phyloP scores from a whole-genome alignment of 2,797 vertebrate species.

The Labroides dimidiatus region DNA sequence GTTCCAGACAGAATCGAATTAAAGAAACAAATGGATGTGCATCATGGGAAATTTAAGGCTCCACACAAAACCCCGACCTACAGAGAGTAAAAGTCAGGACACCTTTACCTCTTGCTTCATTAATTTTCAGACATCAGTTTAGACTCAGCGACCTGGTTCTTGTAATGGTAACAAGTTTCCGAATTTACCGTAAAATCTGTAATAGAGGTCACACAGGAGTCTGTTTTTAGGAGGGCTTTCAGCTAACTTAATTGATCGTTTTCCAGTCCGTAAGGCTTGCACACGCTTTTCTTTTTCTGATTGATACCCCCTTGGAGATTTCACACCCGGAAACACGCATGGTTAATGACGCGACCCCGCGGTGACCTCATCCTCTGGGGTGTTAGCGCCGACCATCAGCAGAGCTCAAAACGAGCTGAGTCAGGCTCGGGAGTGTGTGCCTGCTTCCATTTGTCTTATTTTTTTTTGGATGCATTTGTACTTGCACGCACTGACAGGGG shows the following conservation, averaged over 20 bases:
- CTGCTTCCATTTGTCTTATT: background rate
- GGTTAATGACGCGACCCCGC: constrained; percentile 57
- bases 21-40: background rate
- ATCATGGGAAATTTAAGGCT: background rate
- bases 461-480: background rate
- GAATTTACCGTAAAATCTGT: no score
- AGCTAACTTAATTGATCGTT: background rate
- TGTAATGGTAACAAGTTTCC: no score
- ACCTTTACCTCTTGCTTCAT: background rate
- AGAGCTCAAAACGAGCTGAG: constrained; percentile 41
- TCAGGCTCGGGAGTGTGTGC: constrained; percentile 26
- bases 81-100: background rate
- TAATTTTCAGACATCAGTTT: background rate
- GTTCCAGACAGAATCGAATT: background rate
- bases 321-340: constrained; percentile 40
- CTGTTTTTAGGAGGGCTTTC: no score
- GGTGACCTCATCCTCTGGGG: constrained; percentile 37
- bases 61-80: background rate
- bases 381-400: constrained; percentile 42
- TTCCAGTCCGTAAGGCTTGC: constrained; percentile 3
- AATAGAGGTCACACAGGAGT: no score
- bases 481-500: background rate
- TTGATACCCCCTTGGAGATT: constrained; percentile 55
- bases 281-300: constrained; percentile 24
- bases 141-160: background rate